Evolutionary conservation across 2,113 vertebrate species (phyloP), one percentile per base, ranked within the genome.

Genomic region (Paradoxurus hermaphroditus): DNA sequence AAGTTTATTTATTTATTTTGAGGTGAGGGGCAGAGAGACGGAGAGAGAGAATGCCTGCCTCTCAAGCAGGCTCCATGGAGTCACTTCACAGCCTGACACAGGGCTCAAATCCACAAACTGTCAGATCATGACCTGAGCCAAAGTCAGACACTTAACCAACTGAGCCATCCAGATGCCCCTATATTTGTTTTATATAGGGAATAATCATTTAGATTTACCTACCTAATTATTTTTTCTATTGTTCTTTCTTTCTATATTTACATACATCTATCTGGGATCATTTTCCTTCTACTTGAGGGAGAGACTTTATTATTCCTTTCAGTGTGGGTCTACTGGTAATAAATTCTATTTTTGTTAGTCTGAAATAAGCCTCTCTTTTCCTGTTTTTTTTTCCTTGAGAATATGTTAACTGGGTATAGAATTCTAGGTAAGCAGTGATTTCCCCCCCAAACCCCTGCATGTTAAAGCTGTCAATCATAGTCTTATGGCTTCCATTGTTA

Each of bases 281-380:
- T 95, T 72, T 75, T 89, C 41, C 39, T 68, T 85, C 49, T 51
- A 59, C 12, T 81, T 92, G 44, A 94, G 95, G 29, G 63, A 72
- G 29, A 79, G 15, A 12, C 44, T 39, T 62, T 27, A 73, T 59
- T 78, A 44, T 89, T 94, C 78, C 44, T 78, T 68, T 89, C 16
- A 44, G 5, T 68, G 36, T 88, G 34, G 5, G 8, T 91, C 53
- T 68, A 34, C 49, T 46, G 56, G 12, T 86, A 65, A 89, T 86
- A 75, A 68, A 86, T 63, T 84, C 70, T 82, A 12, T 18, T 88
- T 93, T 75, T 49, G 46, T 86, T 86, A 63, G 65, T 46, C 72
- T 86, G 10, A 89, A 86, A 34, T 77, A 73, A 86, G 39, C 19
- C 73, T 85, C 53, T 39, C 12, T n/a, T 90, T 78, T 9, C 31